Evolutionary conservation across 2,888 invertebrate genomes (phyloP).

Genomic region (Nysson spinosus): DNA sequence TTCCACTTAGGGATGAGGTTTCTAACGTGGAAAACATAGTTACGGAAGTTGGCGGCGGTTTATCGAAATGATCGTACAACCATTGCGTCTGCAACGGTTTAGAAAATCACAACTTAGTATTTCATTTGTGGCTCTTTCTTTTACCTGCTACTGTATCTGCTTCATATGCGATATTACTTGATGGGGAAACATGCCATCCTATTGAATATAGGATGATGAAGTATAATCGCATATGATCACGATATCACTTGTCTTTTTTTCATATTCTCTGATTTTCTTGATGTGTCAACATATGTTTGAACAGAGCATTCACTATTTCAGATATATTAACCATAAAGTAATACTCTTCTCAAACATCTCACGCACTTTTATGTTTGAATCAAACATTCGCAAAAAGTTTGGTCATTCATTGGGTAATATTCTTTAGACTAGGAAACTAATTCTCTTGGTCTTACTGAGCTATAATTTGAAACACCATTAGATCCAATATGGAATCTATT

Average conservation of each 20-base stretch:
- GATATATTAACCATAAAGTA: conserved; percentile 37
- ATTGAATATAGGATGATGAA: conserved; percentile 25
- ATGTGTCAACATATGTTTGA: conserved; percentile 38
- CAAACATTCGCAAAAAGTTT: conserved; percentile 33
- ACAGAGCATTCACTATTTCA: conserved; percentile 36
- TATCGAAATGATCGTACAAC: conserved; percentile 34
- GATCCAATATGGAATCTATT: conserved; percentile 54
- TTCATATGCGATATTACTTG: conserved; percentile 41
- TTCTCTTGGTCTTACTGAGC: conserved; percentile 37
- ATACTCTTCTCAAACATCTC: conserved; percentile 38
- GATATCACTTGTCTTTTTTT: conserved; percentile 34
- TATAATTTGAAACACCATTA: conserved; percentile 53
- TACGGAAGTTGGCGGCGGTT: conserved; percentile 46
- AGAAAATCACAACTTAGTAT: conserved; percentile 29
- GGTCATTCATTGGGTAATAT: conserved; percentile 42
- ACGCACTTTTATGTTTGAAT: conserved; percentile 36
- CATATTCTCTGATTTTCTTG: conserved; percentile 41
- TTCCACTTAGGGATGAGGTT: conserved; percentile 16
- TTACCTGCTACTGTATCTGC: conserved; percentile 37
- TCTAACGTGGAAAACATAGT: conserved; percentile 22
- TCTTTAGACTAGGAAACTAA: conserved; percentile 31
- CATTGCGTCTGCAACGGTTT: conserved; percentile 42
- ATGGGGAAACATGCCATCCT: conserved; percentile 13
- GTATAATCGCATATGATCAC: conserved; percentile 45
- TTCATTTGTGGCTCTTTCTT: conserved; percentile 35